Conservation (phyloP, 2,888 invertebrate genomes). For the Steinernema scapterisci region DNA sequence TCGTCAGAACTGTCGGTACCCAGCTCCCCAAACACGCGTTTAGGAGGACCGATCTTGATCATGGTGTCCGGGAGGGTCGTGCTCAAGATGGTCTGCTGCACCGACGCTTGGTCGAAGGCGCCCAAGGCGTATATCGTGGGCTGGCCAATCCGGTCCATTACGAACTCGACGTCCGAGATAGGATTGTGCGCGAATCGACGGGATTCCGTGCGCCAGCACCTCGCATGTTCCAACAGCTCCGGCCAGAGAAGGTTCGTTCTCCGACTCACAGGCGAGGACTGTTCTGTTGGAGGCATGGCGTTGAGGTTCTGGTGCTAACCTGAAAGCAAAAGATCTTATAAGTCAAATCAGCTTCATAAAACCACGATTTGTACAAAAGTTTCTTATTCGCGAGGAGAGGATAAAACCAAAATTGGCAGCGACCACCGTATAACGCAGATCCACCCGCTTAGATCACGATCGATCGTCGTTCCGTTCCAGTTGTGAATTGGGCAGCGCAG, state of each 20-base stretch:
- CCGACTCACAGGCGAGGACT: background rate
- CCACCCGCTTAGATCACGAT: too few species aligned
- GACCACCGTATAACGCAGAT: too few species aligned
- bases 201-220: background rate
- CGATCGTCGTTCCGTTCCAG: too few species aligned
- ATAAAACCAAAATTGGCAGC: too few species aligned
- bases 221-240: constrained; percentile 15
- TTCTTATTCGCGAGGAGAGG: too few species aligned
- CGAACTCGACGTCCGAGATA: background rate
- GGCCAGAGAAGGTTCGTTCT: background rate
- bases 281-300: constrained; percentile 4
- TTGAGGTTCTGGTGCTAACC: background rate
- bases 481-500: too few species aligned
- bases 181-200: background rate
- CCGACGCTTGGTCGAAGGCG: background rate
- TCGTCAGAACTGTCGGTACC: background rate
- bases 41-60: background rate
- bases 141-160: background rate
- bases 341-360: too few species aligned
- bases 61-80: background rate
- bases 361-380: too few species aligned
- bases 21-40: background rate
- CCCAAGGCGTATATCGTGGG: background rate
- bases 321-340: too few species aligned
- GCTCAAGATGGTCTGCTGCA: background rate